phyloP scores from a whole-genome alignment of 2,797 vertebrate genomes.

The Acanthopagrus latus region DNA sequence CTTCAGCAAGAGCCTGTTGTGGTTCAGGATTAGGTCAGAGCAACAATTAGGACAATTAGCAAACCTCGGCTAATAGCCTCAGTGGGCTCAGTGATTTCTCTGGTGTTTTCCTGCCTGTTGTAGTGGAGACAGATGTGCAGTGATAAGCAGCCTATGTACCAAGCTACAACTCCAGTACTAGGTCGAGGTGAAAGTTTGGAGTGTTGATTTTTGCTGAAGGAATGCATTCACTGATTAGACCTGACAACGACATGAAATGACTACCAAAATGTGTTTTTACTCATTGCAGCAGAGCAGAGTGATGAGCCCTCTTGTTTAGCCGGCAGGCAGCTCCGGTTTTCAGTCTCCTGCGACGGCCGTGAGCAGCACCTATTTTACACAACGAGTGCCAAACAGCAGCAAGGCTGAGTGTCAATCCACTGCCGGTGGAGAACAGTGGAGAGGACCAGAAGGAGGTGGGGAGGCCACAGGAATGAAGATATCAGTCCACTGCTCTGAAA shows the following conservation, averaged over 20 bases:
- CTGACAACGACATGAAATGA: not conserved
- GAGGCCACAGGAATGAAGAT: not conserved
- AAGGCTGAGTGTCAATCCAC: not conserved
- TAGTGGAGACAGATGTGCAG: not conserved
- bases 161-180: not conserved
- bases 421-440: not conserved
- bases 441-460: not conserved
- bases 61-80: not conserved
- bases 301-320: not conserved
- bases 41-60: constrained; percentile 15
- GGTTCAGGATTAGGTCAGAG: constrained; percentile 6
- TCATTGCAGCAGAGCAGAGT: not conserved
- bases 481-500: not conserved
- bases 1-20: not conserved
- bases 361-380: constrained; percentile 34
- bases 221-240: not conserved
- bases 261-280: not conserved
- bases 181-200: not conserved
- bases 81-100: constrained; percentile 1
- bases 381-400: not conserved
- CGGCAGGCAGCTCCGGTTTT: not conserved
- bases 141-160: not conserved
- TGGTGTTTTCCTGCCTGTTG: not conserved
- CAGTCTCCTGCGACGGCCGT: constrained; percentile 7
- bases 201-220: not conserved